Evolutionary conservation across 2,888 invertebrate species (phyloP).

Genomic region (Listrodromus nycthemerus): DNA sequence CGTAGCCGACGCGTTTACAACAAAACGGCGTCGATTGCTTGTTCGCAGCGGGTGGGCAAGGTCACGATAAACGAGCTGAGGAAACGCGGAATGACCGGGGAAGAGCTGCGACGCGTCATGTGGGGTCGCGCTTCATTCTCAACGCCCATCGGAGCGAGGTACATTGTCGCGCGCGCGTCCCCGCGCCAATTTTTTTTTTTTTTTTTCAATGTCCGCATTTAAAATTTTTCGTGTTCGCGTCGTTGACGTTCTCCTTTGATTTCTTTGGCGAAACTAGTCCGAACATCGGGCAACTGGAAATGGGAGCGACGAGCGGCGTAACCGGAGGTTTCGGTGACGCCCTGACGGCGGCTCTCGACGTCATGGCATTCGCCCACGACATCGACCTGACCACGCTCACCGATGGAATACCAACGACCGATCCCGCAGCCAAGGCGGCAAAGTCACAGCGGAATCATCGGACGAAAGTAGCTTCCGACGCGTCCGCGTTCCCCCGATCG

Average conservation of each 20-base stretch:
- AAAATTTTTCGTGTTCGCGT: no score
- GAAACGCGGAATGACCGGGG: slow-evolving; percentile 93
- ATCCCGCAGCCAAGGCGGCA: slow-evolving; percentile 66
- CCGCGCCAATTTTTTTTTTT: not conserved
- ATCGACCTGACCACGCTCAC: slow-evolving; percentile 85
- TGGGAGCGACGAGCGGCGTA: slow-evolving; percentile 71
- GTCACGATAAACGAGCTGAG: slow-evolving; percentile 94
- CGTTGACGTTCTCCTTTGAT: no score
- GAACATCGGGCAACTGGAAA: slow-evolving; percentile 71
- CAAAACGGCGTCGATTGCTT: slow-evolving; percentile 40
- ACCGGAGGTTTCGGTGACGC: slow-evolving; percentile 87
- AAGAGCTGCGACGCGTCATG: slow-evolving; percentile 94
- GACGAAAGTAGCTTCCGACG: slow-evolving; percentile 47
- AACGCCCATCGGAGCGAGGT: slow-evolving; percentile 92
- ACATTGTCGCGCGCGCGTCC: slow-evolving; percentile 63
- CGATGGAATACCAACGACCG: slow-evolving; percentile 77
- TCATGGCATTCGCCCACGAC: slow-evolving; percentile 93
- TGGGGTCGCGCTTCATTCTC: slow-evolving; percentile 96
- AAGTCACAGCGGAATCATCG: slow-evolving; percentile 66
- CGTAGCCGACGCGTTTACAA: no score
- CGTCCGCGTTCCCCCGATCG: slow-evolving; percentile 58
- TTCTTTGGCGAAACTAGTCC: slow-evolving; percentile 66
- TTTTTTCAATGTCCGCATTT: no score
- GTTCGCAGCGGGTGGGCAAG: slow-evolving; percentile 91
- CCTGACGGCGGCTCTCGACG: slow-evolving; percentile 91